Base-by-base conservation (phyloP, 37 sponge, comb jelly and placozoan species). In the Geodia barretti region DNA sequence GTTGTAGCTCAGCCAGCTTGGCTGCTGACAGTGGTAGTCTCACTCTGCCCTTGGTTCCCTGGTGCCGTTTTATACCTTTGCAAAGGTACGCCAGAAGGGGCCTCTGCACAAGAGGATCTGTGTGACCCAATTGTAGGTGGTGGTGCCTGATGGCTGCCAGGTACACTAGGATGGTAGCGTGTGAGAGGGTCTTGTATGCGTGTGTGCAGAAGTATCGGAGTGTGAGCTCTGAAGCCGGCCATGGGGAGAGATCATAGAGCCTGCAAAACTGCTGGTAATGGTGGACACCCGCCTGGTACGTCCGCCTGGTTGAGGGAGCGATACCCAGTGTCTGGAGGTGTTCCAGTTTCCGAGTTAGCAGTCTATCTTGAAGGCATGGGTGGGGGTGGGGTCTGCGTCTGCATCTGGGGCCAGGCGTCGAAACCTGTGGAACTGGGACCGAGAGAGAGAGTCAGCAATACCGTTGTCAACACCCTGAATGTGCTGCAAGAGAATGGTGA, bases 361-460 rank as follows among this genome's bases (percentile, higher is more conserved):
- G 24, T 60, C 39, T 34, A 23, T 31, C 63, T 36, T 35, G 25
- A 25, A 23, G 4, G 78, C 61, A 62, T 41, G 68, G 38, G 41
- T 32, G 68, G 47, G n/a, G 40, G 39, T 21, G 28, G 39, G 34
- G 24, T 4, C 3, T 3, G 31, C 28, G 70, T 37, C 62, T 71
- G 79, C 73, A 39, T 74, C 36, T 11, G 79, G 86, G 24, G 69
- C 79, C 28, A 60, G 79, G 3, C 29, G 8, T n/a, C 72, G 40
- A 73, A 72, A 62, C 19, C 26, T n/a, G 17, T 29, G 24, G 35
- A 78, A 17, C 34, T 78, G 43, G 60, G 34, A 31, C 19, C 86
- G 72, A 23, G 79, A 85, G 1, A 85, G 64, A 63, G 86, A 23
- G 43, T 85, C 86, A 25, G 86, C 86, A 28, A 73, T 41, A 40